phyloP scores from a whole-genome alignment of 2,113 vertebrate species.

The Rhabdomys dilectus region DNA sequence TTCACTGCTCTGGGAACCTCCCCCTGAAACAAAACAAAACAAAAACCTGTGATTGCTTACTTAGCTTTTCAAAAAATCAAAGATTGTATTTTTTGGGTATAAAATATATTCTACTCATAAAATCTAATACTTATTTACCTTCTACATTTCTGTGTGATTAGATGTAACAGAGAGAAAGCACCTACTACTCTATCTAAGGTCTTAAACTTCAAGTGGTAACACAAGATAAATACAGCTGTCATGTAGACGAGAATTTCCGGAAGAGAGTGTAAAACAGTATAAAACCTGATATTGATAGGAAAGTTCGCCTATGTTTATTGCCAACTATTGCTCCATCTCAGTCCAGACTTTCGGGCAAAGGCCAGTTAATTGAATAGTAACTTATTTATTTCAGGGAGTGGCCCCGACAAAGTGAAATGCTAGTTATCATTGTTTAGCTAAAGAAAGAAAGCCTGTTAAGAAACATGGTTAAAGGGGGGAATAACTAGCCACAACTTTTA shows the following conservation, averaged over 20 bases:
- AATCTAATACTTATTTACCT: neutral
- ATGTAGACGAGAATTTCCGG: neutral
- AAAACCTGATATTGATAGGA: neutral
- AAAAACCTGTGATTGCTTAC: too few species aligned
- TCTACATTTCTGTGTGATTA: neutral
- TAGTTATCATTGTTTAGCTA: neutral
- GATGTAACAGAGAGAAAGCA: neutral
- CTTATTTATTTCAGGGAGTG: neutral
- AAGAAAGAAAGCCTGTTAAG: neutral
- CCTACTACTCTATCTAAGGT: neutral
- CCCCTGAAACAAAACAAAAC: neutral
- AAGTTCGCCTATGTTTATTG: neutral
- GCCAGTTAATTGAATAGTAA: neutral
- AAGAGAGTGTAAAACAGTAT: neutral
- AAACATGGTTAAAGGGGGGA: neutral
- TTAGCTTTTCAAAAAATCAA: slow-evolving; percentile 7
- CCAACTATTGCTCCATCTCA: neutral
- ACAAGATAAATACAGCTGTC: neutral
- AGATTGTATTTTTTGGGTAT: neutral
- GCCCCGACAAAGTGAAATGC: neutral
- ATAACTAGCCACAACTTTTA: neutral
- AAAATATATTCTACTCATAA: neutral
- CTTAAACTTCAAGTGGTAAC: neutral
- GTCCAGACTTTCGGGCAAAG: neutral
- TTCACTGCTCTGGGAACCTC: too few species aligned